Base-by-base conservation (phyloP, 2,113 vertebrate genomes). In the Pterocles burchelli region DNA sequence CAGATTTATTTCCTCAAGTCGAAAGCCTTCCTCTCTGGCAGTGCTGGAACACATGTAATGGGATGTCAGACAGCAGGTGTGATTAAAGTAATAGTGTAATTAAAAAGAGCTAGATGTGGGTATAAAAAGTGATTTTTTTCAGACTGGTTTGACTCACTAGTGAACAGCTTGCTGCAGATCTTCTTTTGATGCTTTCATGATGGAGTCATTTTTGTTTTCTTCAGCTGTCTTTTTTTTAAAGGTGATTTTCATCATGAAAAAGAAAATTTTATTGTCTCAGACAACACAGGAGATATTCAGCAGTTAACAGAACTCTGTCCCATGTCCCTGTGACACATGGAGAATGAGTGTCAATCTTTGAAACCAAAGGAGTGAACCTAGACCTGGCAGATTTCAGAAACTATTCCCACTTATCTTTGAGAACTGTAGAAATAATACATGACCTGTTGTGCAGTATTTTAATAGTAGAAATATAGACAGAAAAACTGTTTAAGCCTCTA, bases 21-120 rank as follows among this genome's bases (percentile, higher is more conserved):
- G 52, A 78, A 66, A 84, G 3, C 57, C 66, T 46, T 21, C 48
- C 76, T 72, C 29, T 28, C 70, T 87, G 55, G 88, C 38, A 86
- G 36, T 14, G 19, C 68, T 59, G 8, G 79, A 59, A 66, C 52
- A 62, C 65, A 78, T 2, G 7, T n/a, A 86, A 89, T 22, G 18
- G 72, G 25, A 38, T 58, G 78, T 71, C 95, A 95, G 90, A 38
- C 72, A 94, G 91, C 67, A 96, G 90, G 89, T 77, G 83, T 93
- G 93, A 92, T 96, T 97, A 87, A 95, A 97, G 68, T 84, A 68
- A 95, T n/a, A 65, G 89, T 34, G 51, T 48, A 95, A 95, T 95
- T 95, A 90, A 93, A 84, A 95, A 87, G 93, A 90, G 18, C 84
- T 96, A 81, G 73, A 70, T 57, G 73, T 29, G 20, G 52, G 17